phyloP scores from a whole-genome alignment of 2,113 vertebrate species.

The Halcyon senegalensis region DNA sequence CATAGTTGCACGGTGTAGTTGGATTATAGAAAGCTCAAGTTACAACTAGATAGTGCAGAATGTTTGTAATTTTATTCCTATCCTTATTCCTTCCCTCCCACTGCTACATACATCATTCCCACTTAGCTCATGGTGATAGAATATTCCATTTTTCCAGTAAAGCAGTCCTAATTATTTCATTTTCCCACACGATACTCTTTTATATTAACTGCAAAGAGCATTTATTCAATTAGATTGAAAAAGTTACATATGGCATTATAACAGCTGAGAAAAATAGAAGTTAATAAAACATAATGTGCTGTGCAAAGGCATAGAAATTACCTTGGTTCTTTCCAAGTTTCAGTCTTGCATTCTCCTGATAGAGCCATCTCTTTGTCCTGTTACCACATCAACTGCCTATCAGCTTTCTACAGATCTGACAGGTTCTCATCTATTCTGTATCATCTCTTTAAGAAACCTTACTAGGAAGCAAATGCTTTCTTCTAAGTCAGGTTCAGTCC shows the following conservation, averaged over 20 bases:
- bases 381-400: background rate
- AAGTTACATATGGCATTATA: background rate
- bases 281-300: background rate
- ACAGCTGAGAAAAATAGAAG: background rate
- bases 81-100: background rate
- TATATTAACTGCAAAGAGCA: background rate
- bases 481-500: background rate
- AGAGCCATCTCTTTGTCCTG: background rate
- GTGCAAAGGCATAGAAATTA: background rate
- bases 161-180: background rate
- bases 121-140: background rate
- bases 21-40: background rate
- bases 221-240: background rate
- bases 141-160: background rate
- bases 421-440: background rate
- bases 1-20: background rate
- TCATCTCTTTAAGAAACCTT: background rate
- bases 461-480: background rate
- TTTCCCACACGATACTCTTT: background rate
- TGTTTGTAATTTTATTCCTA: background rate
- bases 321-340: background rate
- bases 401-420: background rate
- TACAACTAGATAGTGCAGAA: background rate
- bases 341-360: background rate
- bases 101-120: background rate